Conservation (phyloP, 2,113 vertebrate species). For the Myotis brandtii region DNA sequence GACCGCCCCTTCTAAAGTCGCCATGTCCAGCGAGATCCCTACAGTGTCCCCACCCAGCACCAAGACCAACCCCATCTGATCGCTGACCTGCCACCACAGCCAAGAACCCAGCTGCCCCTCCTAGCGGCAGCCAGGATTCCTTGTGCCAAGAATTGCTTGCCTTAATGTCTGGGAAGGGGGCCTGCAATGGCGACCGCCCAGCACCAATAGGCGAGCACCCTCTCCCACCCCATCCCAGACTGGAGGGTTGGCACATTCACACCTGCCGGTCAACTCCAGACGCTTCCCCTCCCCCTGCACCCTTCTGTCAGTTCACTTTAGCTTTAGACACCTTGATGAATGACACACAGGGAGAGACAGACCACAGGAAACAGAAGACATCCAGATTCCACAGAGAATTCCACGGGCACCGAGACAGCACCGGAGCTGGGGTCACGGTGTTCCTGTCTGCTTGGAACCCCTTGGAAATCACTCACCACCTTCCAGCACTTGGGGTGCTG, state of each 20-base stretch:
- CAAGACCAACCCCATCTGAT: neutral
- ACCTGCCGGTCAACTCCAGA: conserved; percentile 90
- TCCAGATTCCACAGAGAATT: neutral
- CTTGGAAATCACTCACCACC: neutral
- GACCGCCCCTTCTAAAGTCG: neutral
- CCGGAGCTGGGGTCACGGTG: neutral
- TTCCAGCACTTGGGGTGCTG: neutral
- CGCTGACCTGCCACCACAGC: neutral
- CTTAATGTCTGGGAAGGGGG: conserved; percentile 93
- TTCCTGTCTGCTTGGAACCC: neutral
- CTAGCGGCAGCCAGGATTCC: conserved; percentile 77
- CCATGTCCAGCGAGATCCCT: neutral
- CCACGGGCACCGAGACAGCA: neutral
- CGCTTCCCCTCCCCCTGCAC: conserved; percentile 77
- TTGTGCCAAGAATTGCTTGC: conserved; percentile 97
- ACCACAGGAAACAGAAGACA: conserved; percentile 51
- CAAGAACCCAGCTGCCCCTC: conserved; percentile 24
- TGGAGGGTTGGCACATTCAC: conserved; percentile 63
- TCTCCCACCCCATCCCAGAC: neutral
- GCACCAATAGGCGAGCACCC: conserved; percentile 7
- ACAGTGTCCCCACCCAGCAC: neutral
- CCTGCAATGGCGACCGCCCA: conserved; percentile 48
- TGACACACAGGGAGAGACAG: conserved; percentile 75
- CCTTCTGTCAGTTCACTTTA: conserved; percentile 92
- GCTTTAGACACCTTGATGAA: conserved; percentile 93